Percentiles rank a stretch among this genome's conserved stretches.
Evolutionary conservation across 2,113 vertebrate species (phyloP).

Genomic region (Tauraco erythrolophus): DNA sequence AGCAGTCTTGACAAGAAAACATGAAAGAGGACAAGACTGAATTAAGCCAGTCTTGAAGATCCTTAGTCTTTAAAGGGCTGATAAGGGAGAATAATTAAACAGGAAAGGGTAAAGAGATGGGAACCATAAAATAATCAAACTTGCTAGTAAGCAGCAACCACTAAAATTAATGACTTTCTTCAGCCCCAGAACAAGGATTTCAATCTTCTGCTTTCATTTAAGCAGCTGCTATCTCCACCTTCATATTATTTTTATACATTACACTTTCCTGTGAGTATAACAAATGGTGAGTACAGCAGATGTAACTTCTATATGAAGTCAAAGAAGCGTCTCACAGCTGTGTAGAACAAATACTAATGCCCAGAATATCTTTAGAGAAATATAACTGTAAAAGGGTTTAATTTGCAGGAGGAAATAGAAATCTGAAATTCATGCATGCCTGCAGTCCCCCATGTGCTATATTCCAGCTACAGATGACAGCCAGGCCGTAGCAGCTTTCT

Average conservation of each 20-base stretch:
- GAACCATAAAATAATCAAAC: conserved; percentile 31
- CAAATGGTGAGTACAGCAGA: conserved; percentile 22
- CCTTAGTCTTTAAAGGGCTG: conserved; percentile 12
- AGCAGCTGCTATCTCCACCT: not conserved
- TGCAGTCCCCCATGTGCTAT: not conserved
- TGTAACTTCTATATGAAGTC: conserved; percentile 17
- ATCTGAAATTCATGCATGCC: not conserved
- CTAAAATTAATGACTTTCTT: not conserved
- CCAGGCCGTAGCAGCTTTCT: not conserved
- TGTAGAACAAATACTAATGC: not conserved
- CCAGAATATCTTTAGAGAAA: conserved; percentile 6
- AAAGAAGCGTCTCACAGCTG: conserved; percentile 25
- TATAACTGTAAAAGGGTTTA: not conserved
- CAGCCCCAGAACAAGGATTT: not conserved
- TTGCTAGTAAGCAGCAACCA: not conserved
- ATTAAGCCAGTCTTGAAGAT: conserved; percentile 18
- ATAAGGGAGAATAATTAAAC: conserved; percentile 44
- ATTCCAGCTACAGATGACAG: not conserved
- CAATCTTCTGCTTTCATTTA: conserved; percentile 17
- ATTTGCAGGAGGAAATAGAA: conserved; percentile 46
- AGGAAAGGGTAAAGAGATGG: not conserved
- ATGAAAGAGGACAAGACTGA: not conserved
- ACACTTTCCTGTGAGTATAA: not conserved
- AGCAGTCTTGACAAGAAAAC: conserved; percentile 30
- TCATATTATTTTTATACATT: conserved; percentile 23